Base-by-base conservation (phyloP, 2,797 vertebrate genomes). In the Notolepis coatsorum region DNA sequence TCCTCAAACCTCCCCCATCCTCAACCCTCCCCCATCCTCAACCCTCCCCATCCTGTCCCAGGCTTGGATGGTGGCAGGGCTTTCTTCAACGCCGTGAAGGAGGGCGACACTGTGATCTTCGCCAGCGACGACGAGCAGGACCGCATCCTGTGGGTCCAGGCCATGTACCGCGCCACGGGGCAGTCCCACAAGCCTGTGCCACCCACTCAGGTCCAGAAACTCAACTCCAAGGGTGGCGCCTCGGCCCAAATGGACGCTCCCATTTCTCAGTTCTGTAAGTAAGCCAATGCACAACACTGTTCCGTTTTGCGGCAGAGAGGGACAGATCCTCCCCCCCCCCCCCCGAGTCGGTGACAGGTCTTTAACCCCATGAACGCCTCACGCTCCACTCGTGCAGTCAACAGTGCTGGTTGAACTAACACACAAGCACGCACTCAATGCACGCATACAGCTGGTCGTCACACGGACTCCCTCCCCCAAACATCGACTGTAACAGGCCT, bases 231-330 rank as follows among this genome's bases (percentile, higher is more conserved):
- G 93, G 96, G 98, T 75, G 97, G 97, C 66, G 96, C 95, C 35
- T 95, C 97, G 2, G 97, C 98, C 60, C 98, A 99, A 88, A 94
- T 99, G 92, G 98, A 99, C 0, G 98, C 98, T 23, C 98, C 98
- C 68, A 99, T 99, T 90, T 99, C 98, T 76, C 98, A 99, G 93
- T 99, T 99, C 95, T 99, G 98, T 99, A 98, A 99, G 98, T 99
- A 96, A 70, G 86, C 88, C 48, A 15, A 43, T 71, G 65, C 72
- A 62, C 67, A 73, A 73, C 70, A 64, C 8, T 33, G 21, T 68
- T n/a, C 71, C 78, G 62, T 59, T 75, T 8, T 33, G 48, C n/a
- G 65, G 71, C 73, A 84, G 69, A 75, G 58, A 75, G 71, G 25
- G n/a, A n/a, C 76, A 80, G 68, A 72, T 75, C 82, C n/a, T 23